Evolutionary conservation across 1,140 invertebrate species (phyloP).

Genomic region (Venturia canescens): DNA sequence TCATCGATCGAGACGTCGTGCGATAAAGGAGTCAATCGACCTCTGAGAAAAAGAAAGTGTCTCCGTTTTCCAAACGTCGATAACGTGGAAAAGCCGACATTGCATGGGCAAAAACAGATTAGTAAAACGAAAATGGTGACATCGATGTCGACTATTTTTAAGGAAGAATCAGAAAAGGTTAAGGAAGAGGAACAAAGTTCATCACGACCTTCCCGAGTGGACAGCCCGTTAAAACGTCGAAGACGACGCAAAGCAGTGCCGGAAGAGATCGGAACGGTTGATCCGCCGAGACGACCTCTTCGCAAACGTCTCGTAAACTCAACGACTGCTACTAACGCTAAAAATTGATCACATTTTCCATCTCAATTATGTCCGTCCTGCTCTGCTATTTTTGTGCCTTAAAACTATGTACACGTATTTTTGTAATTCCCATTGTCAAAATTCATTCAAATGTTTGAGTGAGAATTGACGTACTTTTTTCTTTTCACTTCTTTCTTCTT

Average conservation of each 20-base stretch:
- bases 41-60: constrained; percentile 39
- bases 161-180: neutral
- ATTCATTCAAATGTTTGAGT: neutral
- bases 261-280: constrained; percentile 41
- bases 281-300: constrained; percentile 58
- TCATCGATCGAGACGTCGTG: neutral
- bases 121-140: neutral
- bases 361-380: neutral
- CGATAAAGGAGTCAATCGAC: constrained; percentile 6
- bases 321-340: neutral
- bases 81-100: neutral
- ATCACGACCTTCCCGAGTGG: constrained; percentile 10
- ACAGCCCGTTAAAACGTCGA: constrained; percentile 53
- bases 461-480: neutral
- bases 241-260: constrained; percentile 46
- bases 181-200: constrained; percentile 25
- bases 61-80: neutral
- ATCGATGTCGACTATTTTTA: neutral
- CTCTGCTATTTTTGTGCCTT: neutral
- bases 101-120: neutral
- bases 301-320: constrained; percentile 40
- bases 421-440: too few relatives aligned
- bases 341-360: neutral
- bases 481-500: neutral
- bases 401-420: too few relatives aligned